phyloP scores from a whole-genome alignment of 2,797 vertebrate genomes.

The Buphagus erythrorhynchus region DNA sequence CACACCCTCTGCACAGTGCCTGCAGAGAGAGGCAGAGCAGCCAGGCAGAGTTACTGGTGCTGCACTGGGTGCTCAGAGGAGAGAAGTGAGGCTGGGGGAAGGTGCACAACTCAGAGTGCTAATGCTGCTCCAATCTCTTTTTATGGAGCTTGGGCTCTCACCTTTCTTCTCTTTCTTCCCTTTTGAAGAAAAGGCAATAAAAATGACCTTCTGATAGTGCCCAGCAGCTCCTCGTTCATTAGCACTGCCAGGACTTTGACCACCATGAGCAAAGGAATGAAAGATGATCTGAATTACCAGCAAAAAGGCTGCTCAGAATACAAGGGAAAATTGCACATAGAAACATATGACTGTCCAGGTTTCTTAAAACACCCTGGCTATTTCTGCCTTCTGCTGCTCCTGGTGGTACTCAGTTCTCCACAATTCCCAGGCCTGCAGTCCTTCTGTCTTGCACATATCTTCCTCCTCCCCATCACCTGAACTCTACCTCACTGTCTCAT shows the following conservation, averaged over 20 bases:
- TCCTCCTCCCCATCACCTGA: neutral
- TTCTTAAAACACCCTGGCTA: neutral
- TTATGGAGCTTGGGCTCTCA: neutral
- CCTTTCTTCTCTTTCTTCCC: neutral
- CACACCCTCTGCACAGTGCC: neutral
- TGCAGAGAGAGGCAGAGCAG: rapidly evolving
- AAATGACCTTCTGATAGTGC: neutral
- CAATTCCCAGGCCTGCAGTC: neutral
- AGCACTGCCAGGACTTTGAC: neutral
- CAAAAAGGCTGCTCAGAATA: neutral
- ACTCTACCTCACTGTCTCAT: neutral
- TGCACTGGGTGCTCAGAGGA: neutral
- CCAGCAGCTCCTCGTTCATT: neutral
- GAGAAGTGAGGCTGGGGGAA: neutral
- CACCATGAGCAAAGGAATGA: neutral
- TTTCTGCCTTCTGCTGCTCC: neutral
- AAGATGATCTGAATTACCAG: neutral
- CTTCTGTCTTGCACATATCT: neutral
- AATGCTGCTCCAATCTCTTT: neutral
- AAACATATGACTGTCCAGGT: neutral
- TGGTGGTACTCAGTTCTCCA: neutral
- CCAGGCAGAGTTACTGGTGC: neutral
- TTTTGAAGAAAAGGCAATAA: neutral
- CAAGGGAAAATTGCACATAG: neutral
- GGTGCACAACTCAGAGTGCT: neutral